These are phyloP conservation scores for Camelus bactrianus DNA, from an alignment of 2,113 vertebrate species.

Conservation along the genomic window DNA sequence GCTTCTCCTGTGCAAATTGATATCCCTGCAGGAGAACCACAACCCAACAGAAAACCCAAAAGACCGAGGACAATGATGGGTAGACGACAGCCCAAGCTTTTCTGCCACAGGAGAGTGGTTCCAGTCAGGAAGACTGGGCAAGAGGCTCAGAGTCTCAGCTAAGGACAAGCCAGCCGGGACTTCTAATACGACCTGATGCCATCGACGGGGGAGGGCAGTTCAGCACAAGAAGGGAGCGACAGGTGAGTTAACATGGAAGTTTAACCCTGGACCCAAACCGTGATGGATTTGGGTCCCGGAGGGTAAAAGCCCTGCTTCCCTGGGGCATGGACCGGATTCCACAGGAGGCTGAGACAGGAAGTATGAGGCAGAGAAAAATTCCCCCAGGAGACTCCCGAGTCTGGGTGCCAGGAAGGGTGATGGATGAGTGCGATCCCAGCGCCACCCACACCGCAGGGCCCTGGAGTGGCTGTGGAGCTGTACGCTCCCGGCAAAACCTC, in stretches of 20 bases:
- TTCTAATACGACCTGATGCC: background rate
- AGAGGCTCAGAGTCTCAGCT: background rate
- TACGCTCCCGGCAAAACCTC: no score
- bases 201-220: no score
- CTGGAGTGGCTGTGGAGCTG: no score
- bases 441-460: no score
- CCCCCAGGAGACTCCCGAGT: background rate
- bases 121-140: background rate
- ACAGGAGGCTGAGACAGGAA: background rate
- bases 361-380: background rate
- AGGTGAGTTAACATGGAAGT: background rate
- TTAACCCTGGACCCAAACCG: background rate
- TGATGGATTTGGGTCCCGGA: background rate
- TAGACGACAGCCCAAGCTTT: background rate
- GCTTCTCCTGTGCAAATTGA: background rate
- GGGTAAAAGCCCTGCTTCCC: background rate
- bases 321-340: background rate
- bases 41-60: background rate
- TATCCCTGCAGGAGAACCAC: background rate
- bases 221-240: accelerated
- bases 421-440: background rate
- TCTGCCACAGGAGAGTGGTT: background rate
- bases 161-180: background rate
- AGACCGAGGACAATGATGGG: background rate
- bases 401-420: background rate